A percentile compares a stretch with the other conserved stretches of the same genome.
Evolutionary conservation across 2,113 vertebrate species (phyloP).

Genomic region (Polypterus senegalus): DNA sequence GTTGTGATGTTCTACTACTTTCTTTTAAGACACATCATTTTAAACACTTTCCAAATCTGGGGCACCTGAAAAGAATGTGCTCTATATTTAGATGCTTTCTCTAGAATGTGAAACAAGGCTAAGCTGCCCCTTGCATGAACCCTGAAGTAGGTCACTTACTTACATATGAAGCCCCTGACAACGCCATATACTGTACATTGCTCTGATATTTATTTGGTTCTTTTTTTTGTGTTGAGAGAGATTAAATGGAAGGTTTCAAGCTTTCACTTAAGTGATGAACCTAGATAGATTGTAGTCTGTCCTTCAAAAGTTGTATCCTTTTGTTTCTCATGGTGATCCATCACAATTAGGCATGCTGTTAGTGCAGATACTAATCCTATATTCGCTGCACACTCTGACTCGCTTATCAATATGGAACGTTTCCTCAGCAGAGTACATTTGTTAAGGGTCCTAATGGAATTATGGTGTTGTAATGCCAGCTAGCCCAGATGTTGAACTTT

Average conservation of each 20-base stretch:
- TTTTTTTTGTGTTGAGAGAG: conserved; percentile 19
- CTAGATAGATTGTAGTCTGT: conserved; percentile 22
- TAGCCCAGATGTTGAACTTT: conserved; percentile 30
- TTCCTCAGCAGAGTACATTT: conserved; percentile 45
- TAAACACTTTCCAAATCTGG: neutral
- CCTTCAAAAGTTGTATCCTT: conserved; percentile 28
- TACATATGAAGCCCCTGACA: conserved; percentile 29
- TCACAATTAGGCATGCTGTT: conserved; percentile 12
- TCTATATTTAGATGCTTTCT: conserved; percentile 13
- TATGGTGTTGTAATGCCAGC: conserved; percentile 37
- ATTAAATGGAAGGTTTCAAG: conserved; percentile 30
- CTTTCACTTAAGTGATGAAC: conserved; percentile 40
- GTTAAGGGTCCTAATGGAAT: conserved; percentile 52
- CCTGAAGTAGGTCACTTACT: conserved; percentile 16
- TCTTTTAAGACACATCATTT: conserved; percentile 11
- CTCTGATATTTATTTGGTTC: conserved; percentile 28
- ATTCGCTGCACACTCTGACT: conserved; percentile 32
- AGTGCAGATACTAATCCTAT: conserved; percentile 31
- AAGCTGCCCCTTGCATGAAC: conserved; percentile 33
- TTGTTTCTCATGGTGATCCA: conserved; percentile 11
- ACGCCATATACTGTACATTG: conserved; percentile 6
- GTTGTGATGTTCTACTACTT: no score
- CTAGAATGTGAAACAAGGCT: conserved; percentile 15
- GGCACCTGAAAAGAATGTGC: conserved; percentile 11
- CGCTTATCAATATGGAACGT: conserved; percentile 42